Evolutionary conservation across 2,797 vertebrate genomes (phyloP), one percentile per base, ranked within the genome.

Genomic region (Anabas testudineus): DNA sequence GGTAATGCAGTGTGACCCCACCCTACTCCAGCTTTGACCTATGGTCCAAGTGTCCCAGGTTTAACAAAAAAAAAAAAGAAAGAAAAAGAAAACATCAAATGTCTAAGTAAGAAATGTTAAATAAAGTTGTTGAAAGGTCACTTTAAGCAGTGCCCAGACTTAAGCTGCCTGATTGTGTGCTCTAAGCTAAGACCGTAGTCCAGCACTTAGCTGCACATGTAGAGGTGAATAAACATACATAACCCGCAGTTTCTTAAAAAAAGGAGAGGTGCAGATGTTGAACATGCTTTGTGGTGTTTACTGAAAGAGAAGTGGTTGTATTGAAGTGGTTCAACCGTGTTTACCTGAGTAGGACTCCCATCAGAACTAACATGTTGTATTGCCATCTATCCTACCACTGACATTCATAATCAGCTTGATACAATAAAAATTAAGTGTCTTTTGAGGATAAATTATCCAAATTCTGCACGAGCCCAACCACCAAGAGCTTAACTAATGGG

Each of bases 61-160:
- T n/a, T n/a, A n/a, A n/a, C n/a, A n/a, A n/a, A n/a, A n/a, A n/a
- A n/a, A n/a, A 41, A n/a, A 21, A 62, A 34, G 54, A n/a, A 15
- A n/a, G n/a, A 36, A 10, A 36, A 36, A 10, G 4, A 36, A 13
- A 2, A 13, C 2, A 18, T 42, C 42, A 43, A 30, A 30, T 30
- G 51, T 52, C 36, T 24, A 56, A 54, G 37, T 53, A 66, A 16
- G 7, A 37, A 66, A 28, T 46, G 6, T 43, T 69, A 53, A 78
- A 53, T 78, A 74, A 47, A 76, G 24, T 18, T 15, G 21, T 19
- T 49, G 13, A 83, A 83, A 78, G 46, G 55, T 77, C 71, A 75
- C 15, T 56, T 37, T 49, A 32, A 30, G 15, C 30, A 74, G 52
- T n/a, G 21, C 36, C 26, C 32, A 72, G 16, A 46, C 4, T 60